Evolutionary conservation across 2,797 vertebrate species (phyloP).

Genomic region (Poecilia wingei): DNA sequence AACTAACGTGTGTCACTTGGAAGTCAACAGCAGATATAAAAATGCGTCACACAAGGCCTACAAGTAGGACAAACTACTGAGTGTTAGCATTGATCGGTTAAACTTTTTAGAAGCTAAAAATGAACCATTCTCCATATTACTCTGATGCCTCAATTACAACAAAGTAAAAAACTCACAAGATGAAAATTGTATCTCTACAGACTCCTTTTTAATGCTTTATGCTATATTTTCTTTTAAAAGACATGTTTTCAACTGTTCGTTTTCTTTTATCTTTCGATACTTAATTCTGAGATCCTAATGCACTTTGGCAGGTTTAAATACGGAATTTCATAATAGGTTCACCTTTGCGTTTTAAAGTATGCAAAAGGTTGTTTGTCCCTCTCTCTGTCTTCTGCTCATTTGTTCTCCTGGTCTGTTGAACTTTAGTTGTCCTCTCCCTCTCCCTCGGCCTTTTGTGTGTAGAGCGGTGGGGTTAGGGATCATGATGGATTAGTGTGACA

Average conservation of each 20-base stretch:
- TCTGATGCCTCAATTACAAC: conserved; percentile 41
- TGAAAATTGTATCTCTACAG: conserved; percentile 5
- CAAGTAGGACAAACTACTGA: conserved; percentile 29
- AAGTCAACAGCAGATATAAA: conserved; percentile 51
- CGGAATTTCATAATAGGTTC: conserved; percentile 46
- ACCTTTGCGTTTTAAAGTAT: conserved; percentile 59
- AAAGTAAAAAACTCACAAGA: conserved; percentile 50
- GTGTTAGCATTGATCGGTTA: background rate
- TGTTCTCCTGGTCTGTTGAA: conserved; percentile 76
- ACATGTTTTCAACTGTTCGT: conserved; percentile 29
- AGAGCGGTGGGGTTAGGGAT: conserved; percentile 72
- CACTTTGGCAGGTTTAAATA: conserved; percentile 41
- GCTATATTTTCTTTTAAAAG: conserved; percentile 16
- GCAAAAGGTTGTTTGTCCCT: conserved; percentile 69
- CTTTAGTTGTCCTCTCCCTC: conserved; percentile 76
- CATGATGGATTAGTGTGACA: conserved; percentile 81
- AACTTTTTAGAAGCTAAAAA: background rate
- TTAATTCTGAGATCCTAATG: conserved; percentile 32
- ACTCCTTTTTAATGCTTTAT: conserved; percentile 14
- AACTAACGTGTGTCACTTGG: conserved; percentile 24
- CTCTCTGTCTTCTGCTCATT: conserved; percentile 64
- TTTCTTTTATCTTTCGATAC: conserved; percentile 10
- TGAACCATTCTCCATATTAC: background rate
- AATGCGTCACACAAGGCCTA: conserved; percentile 40
- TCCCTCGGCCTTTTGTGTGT: conserved; percentile 75